These are phyloP conservation scores for Phalacrocorax aristotelis DNA, from an alignment of 2,113 vertebrate genomes.

Conservation along the genomic window DNA sequence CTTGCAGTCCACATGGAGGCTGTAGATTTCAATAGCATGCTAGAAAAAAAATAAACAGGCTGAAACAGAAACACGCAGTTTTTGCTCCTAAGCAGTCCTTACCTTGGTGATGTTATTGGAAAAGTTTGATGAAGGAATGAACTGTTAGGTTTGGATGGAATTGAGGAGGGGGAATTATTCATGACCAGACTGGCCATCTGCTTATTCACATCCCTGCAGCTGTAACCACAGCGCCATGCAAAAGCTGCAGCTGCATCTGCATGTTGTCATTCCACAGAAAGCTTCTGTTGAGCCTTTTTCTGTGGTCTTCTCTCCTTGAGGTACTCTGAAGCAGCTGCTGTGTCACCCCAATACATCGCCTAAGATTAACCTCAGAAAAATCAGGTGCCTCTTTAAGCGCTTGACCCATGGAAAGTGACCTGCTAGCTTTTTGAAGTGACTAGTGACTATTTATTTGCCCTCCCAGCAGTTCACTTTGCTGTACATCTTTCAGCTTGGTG, in stretches of 20 bases:
- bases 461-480: not conserved
- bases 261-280: not conserved
- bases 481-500: not conserved
- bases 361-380: not conserved
- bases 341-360: not conserved
- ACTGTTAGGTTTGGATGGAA: not conserved
- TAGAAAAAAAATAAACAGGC: not conserved
- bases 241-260: not conserved
- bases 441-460: not conserved
- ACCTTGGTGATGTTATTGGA: not conserved
- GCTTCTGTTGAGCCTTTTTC: not conserved
- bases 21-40: slow-evolving; percentile 83
- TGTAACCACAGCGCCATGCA: accelerated
- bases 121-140: not conserved
- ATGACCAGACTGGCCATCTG: not conserved
- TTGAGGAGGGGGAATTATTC: not conserved
- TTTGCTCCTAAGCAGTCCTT: not conserved
- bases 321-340: not conserved
- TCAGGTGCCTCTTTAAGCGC: not conserved
- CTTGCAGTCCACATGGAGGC: slow-evolving; percentile 84
- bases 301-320: not conserved
- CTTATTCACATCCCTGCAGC: not conserved
- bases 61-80: not conserved
- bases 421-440: not conserved
- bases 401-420: not conserved